Percentiles rank a stretch among this genome's conserved stretches.
phyloP scores from a whole-genome alignment of 1,140 invertebrate species.

The Cyphomyrmex costatus region DNA sequence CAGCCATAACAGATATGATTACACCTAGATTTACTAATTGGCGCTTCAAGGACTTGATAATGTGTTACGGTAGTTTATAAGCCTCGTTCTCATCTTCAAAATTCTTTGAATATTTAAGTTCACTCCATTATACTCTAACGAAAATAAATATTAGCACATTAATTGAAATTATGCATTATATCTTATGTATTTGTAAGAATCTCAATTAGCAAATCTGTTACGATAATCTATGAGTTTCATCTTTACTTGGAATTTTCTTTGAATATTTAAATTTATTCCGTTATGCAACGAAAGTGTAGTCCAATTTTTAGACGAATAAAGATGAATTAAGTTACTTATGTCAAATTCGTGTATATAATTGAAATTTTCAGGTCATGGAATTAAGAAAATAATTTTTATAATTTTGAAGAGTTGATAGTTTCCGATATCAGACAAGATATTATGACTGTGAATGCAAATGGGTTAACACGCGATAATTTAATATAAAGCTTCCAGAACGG shows the following conservation, averaged over 20 bases:
- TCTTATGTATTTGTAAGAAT: too few relatives aligned
- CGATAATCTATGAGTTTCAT: too few relatives aligned
- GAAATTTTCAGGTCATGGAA: not conserved
- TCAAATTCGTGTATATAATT: not conserved
- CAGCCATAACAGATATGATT: constrained; percentile 27
- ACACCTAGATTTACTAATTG: constrained; percentile 20
- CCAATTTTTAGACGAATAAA: not conserved
- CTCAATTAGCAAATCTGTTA: too few relatives aligned
- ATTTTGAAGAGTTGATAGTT: not conserved
- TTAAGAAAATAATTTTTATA: not conserved
- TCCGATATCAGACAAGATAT: constrained; percentile 13
- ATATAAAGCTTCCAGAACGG: constrained; percentile 28
- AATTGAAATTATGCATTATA: not conserved
- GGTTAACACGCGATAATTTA: constrained; percentile 45
- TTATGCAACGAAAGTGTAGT: too few relatives aligned
- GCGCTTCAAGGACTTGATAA: constrained; percentile 30
- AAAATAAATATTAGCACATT: constrained; percentile 5
- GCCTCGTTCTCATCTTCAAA: not conserved
- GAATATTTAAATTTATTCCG: too few relatives aligned
- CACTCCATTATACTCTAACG: not conserved
- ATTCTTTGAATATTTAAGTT: constrained; percentile 10
- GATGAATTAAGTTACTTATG: not conserved
- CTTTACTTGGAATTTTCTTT: too few relatives aligned
- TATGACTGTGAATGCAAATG: constrained; percentile 16
- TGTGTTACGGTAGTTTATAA: constrained; percentile 8